These are phyloP conservation scores for Hypomecis punctinalis DNA, from an alignment of 2,888 invertebrate species.

Conservation along the genomic window DNA sequence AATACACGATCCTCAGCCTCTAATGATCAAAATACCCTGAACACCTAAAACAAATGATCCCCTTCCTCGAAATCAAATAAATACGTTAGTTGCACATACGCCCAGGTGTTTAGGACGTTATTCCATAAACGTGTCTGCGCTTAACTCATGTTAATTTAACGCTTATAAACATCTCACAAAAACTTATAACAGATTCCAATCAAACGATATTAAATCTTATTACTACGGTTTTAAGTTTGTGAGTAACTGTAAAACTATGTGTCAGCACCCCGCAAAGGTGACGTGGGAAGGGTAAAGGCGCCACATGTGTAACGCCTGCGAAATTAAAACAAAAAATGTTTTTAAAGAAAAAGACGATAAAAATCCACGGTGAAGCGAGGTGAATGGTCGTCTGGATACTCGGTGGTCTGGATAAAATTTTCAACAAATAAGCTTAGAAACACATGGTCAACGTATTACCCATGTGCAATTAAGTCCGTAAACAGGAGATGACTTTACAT, in stretches of 20 bases:
- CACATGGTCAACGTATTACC: too few relatives aligned
- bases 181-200: slow-evolving; percentile 19
- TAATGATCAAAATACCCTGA: slow-evolving; percentile 32
- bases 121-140: slow-evolving; percentile 72
- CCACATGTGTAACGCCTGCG: slow-evolving; percentile 73
- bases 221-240: slow-evolving; percentile 11
- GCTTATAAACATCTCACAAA: slow-evolving; percentile 48
- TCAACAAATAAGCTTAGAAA: not conserved
- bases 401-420: not conserved
- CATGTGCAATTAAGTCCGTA: too few relatives aligned
- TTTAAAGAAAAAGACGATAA: slow-evolving; percentile 51
- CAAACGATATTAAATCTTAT: slow-evolving; percentile 32
- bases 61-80: slow-evolving; percentile 61
- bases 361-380: slow-evolving; percentile 55
- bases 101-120: slow-evolving; percentile 71
- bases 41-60: slow-evolving; percentile 41
- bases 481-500: too few relatives aligned
- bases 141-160: slow-evolving; percentile 69
- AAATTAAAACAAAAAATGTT: slow-evolving; percentile 65
- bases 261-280: slow-evolving; percentile 50
- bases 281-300: slow-evolving; percentile 68
- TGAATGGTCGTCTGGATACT: slow-evolving; percentile 56
- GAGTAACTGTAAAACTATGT: slow-evolving; percentile 11
- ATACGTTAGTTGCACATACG: slow-evolving; percentile 54
- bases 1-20: slow-evolving; percentile 9